phyloP scores from a whole-genome alignment of 2,113 vertebrate species.

The Notothenia coriiceps region DNA sequence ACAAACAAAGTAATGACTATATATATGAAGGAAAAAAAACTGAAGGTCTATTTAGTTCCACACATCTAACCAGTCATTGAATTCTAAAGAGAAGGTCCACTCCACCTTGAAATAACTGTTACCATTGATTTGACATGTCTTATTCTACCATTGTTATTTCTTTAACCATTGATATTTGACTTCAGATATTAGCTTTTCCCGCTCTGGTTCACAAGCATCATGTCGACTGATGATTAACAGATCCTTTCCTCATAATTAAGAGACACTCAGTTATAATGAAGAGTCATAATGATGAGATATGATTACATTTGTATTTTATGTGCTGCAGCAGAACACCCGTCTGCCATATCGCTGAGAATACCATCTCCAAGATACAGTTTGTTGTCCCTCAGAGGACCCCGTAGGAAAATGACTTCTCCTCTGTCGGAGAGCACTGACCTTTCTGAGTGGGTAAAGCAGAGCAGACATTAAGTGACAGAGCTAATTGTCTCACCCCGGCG shows the following conservation, averaged over 20 bases:
- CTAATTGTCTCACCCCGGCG: slow-evolving; percentile 66
- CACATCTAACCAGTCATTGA: too few species aligned
- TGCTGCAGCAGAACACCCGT: not conserved
- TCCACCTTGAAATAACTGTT: too few species aligned
- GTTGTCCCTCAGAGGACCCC: slow-evolving; percentile 5
- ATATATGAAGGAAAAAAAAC: too few species aligned
- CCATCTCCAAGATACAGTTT: slow-evolving; percentile 4
- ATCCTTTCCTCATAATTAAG: not conserved
- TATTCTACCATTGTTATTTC: too few species aligned
- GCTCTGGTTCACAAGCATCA: not conserved
- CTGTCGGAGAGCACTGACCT: slow-evolving; percentile 50
- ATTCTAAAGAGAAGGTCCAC: too few species aligned
- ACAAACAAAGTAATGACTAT: too few species aligned
- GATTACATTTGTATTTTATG: not conserved
- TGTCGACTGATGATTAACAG: not conserved
- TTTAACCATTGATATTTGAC: too few species aligned
- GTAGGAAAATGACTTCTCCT: slow-evolving; percentile 25
- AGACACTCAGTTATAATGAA: not conserved
- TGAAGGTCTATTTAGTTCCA: too few species aligned
- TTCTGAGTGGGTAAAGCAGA: slow-evolving; percentile 53
- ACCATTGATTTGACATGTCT: too few species aligned
- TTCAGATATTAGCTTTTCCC: not conserved
- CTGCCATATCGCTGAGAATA: too few species aligned
- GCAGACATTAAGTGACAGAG: slow-evolving; percentile 61
- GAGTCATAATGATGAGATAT: not conserved